phyloP scores from a whole-genome alignment of 2,888 invertebrate species.

The Drosophila parthenogenetica region DNA sequence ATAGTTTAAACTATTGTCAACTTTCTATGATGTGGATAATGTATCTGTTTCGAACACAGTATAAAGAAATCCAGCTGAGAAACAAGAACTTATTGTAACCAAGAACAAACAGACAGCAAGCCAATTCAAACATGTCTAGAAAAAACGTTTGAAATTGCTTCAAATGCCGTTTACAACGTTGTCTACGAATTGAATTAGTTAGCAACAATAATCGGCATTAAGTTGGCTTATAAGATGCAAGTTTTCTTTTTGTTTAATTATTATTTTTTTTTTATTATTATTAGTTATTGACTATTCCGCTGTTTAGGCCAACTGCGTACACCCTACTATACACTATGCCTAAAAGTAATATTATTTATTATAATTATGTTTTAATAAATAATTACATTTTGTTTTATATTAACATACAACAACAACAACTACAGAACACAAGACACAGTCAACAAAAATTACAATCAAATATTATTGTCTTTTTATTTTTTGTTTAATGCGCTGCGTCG shows the following conservation, averaged over 20 bases:
- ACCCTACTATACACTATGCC: conserved; percentile 56
- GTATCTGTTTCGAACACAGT: too few species aligned
- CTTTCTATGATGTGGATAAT: too few species aligned
- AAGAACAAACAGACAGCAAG: too few species aligned
- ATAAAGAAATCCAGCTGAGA: too few species aligned
- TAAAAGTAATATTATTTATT: conserved; percentile 78
- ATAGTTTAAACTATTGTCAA: too few species aligned
- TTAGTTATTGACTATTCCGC: conserved; percentile 52
- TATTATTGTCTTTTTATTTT: conserved; percentile 52
- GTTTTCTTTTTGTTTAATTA: conserved; percentile 50
- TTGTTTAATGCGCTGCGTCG: conserved; percentile 63
- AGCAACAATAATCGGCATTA: conserved; percentile 26
- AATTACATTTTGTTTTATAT: conserved; percentile 74
- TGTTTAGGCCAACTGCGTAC: conserved; percentile 61
- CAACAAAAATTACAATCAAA: conserved; percentile 19
- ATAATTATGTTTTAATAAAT: conserved; percentile 80
- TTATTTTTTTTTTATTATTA: conserved; percentile 44
- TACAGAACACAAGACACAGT: conserved; percentile 60
- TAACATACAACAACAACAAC: conserved; percentile 51
- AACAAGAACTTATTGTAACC: too few species aligned
- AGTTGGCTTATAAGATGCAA: conserved; percentile 39
- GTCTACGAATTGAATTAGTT: too few species aligned
- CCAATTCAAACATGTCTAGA: too few species aligned
- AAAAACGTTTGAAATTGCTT: too few species aligned
- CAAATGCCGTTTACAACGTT: too few species aligned